A percentile compares a stretch with the other conserved stretches of the same genome.
Conservation (phyloP, 92 coral and sea anemone genomes). For the Epizoanthus illoricatus region DNA sequence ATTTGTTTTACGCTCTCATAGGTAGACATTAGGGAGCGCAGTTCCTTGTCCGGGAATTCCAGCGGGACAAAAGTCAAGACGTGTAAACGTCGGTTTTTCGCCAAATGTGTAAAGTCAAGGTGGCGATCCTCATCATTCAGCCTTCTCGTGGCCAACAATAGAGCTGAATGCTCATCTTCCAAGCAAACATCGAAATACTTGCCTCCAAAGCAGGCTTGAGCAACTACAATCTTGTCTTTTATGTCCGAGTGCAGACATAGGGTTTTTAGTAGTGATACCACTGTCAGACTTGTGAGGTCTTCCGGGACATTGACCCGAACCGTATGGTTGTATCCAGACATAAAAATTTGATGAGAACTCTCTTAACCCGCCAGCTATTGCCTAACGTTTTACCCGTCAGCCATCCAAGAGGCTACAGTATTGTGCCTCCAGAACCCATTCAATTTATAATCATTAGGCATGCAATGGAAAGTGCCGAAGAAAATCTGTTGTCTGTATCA, state of each 20-base stretch:
- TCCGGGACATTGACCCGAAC: background rate
- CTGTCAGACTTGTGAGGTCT: background rate
- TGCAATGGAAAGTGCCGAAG: no score
- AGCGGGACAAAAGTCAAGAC: conserved; percentile 26
- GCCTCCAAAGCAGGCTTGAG: conserved; percentile 4
- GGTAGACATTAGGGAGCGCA: background rate
- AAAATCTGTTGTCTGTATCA: no score
- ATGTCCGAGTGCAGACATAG: background rate
- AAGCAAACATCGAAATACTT: background rate
- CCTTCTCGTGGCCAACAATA: background rate
- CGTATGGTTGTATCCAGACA: background rate
- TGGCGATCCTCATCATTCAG: background rate
- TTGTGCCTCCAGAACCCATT: no score
- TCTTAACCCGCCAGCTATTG: no score
- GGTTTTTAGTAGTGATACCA: background rate
- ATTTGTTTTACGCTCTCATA: conserved; percentile 1
- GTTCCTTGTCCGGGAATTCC: conserved; percentile 3
- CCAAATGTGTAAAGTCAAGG: background rate
- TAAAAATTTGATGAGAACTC: background rate
- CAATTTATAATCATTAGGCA: no score
- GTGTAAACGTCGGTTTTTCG: background rate
- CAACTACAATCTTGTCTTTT: background rate
- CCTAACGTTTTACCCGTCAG: no score
- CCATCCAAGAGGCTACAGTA: no score
- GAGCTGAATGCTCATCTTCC: background rate